Base-by-base conservation (phyloP, 2,888 invertebrate species). In the Andrena bicolor region DNA sequence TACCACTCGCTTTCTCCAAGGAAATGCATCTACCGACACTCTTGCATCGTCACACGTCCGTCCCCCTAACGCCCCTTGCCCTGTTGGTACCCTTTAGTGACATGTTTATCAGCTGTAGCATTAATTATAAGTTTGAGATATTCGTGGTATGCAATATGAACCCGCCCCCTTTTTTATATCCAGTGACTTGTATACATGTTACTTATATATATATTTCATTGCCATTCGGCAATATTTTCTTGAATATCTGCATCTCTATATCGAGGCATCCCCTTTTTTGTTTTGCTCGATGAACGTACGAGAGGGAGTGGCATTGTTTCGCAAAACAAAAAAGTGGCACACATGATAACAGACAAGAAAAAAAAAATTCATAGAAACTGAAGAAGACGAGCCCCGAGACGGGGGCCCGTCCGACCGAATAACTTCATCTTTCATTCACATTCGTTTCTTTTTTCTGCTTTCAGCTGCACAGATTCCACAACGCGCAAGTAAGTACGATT, bases 381-480 rank as follows among this genome's bases (percentile, higher is more conserved):
- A 51, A n/a, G 20, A 10, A 13, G 30, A n/a, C 30, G n/a, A 13
- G n/a, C 13, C 60, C 53, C 30, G 6, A 23, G 60, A 13, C 32
- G 35, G 51, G 58, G 76, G 84, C 80, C 81, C 85, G 88, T 87
- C 77, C 35, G 35, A 60, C 32, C 13, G 78, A 74, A 77, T 82
- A 53, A 20, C 71, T 77, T 75, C 80, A 49, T 13, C 28, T 85
- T 88, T 92, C 88, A 93, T 90, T 91, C 65, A 91, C 85, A 85
- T 83, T 63, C 75, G 79, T 85, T 82, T 90, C 91, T 92, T 93
- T 94, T 94, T 94, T 95, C 94, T 95, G 95, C 95, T 95, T 97
- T 91, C 96, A 97, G 97, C 97, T 96, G 97, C 97, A 94, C 97
- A 97, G 96, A 97, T 97, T 94, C 97, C 97, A 94, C 97, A 97